Evolutionary conservation across 2,113 vertebrate species (phyloP), one percentile per base, ranked within the genome.

Genomic region (Baryphthengus martii): DNA sequence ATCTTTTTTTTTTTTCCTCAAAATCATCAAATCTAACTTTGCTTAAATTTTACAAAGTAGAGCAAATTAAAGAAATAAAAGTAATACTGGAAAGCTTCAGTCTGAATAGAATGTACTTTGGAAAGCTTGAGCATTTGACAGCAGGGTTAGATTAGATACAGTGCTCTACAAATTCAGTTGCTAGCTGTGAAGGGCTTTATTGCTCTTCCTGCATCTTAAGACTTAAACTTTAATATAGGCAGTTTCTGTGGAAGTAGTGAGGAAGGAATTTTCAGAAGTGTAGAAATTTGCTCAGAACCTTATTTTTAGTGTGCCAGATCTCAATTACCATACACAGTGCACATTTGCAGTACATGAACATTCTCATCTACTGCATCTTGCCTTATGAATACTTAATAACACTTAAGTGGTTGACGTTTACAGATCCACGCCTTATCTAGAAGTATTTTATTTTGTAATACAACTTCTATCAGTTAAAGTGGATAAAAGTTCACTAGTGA

Each of bases 301-400:
- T 93, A 71, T 37, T 86, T 90, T 87, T 88, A 87, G 73, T 37
- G 21, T 85, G 47, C 85, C 76, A 85, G 61, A 92, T 94, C 83
- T 42, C 75, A 26, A 1, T 77, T 96, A 47, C 26, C 26, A 17
- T 65, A 61, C 75, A n/a, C 44, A 18, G 11, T 88, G 59, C 40
- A 29, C 45, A 9, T 79, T 68, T 16, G 10, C 37, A 85, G 87
- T 91, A 58, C 0, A 1, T 66, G 85, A 93, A 71, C 33, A 39
- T 59, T 62, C 88, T 96, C 71, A 83, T 82, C 71, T 25, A 29
- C 74, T 90, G 71, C 55, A 42, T 94, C 70, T 91, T 90, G 67
- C 47, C 21, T 88, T 88, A 88, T 93, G 82, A 95, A 96, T 91
- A 85, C 81, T 85, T 93, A 85, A 89, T 95, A 82, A 56, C 9